These are phyloP conservation scores for Melanerpes formicivorus DNA, from an alignment of 2,113 vertebrate species.

Conservation along the genomic window DNA sequence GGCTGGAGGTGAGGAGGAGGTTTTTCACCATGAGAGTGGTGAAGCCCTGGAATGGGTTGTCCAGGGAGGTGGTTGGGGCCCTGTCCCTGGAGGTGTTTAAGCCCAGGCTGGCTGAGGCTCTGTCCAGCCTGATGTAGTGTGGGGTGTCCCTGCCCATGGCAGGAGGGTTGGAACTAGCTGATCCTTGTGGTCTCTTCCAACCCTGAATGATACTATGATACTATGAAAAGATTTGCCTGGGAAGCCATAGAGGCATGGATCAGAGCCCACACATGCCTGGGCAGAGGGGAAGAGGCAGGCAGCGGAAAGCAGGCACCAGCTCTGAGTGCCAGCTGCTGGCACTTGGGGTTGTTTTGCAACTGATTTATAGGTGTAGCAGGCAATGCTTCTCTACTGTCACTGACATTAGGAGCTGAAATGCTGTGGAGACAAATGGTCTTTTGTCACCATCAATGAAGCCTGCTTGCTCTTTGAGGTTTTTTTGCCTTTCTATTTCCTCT, in stretches of 20 bases:
- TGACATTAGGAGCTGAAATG: slow-evolving; percentile 32
- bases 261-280: rapidly evolving
- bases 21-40: no score
- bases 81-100: no score
- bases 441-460: slow-evolving; percentile 42
- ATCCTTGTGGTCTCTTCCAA: no score
- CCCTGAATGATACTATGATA: no score
- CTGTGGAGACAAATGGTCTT: slow-evolving; percentile 11
- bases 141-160: no score
- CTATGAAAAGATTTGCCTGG: not conserved
- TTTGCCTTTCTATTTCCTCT: not conserved
- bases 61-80: no score
- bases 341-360: not conserved
- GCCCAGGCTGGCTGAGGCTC: no score
- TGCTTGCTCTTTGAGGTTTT: not conserved
- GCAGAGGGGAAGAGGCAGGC: not conserved
- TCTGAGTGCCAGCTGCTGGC: not conserved
- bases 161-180: no score
- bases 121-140: no score
- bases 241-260: rapidly evolving
- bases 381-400: slow-evolving; percentile 49
- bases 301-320: not conserved
- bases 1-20: no score
- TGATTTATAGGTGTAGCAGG: slow-evolving; percentile 52
- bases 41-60: no score